A percentile compares a stretch with the other conserved stretches of the same genome.
Evolutionary conservation across 2,888 invertebrate genomes (phyloP).

Genomic region (Alcis repandata): DNA sequence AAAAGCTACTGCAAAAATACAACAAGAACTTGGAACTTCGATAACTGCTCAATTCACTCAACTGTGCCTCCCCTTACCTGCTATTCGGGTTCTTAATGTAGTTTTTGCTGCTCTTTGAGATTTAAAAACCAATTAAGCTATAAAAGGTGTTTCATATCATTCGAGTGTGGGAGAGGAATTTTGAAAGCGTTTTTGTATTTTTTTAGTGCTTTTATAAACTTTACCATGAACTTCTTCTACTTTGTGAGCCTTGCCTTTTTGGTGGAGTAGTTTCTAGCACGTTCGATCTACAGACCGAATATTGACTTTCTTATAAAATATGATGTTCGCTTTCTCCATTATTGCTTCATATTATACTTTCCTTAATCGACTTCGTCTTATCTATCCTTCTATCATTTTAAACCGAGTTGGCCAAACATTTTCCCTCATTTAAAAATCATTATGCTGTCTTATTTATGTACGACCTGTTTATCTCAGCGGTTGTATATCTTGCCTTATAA

Average conservation of each 20-base stretch:
- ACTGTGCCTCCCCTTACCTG: conserved; percentile 54
- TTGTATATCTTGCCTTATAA: too few species aligned
- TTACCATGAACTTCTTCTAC: background rate
- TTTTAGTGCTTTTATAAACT: background rate
- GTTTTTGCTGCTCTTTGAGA: conserved; percentile 59
- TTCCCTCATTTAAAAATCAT: too few species aligned
- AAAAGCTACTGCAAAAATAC: background rate
- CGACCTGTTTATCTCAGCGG: too few species aligned
- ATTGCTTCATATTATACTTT: too few species aligned
- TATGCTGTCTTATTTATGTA: too few species aligned
- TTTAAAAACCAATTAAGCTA: conserved; percentile 75
- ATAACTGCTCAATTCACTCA: background rate
- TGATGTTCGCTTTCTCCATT: too few species aligned
- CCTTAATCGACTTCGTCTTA: too few species aligned
- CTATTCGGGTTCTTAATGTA: conserved; percentile 47
- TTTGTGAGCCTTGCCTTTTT: background rate
- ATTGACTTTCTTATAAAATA: too few species aligned
- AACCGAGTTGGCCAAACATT: too few species aligned
- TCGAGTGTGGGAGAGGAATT: conserved; percentile 33
- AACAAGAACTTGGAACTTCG: background rate
- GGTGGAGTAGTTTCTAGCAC: too few species aligned
- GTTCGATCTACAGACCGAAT: too few species aligned
- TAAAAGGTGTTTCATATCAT: conserved; percentile 60
- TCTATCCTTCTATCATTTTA: too few species aligned
- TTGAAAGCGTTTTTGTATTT: conserved; percentile 3